These are phyloP conservation scores for Probaryconus sp. DNA, from an alignment of 1,140 invertebrate genomes.

Conservation along the genomic window DNA sequence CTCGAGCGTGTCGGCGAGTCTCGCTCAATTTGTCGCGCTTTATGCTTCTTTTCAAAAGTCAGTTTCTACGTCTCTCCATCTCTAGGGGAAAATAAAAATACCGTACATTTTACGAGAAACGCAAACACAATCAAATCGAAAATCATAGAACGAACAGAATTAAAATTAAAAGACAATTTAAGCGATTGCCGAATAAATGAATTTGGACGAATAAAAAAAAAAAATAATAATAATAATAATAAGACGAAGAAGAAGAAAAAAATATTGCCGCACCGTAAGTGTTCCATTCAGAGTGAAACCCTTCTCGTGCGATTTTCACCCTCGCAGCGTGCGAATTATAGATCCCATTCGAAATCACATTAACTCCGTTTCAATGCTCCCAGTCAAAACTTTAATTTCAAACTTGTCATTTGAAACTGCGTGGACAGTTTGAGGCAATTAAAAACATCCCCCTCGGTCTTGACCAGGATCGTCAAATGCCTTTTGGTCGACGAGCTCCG, in stretches of 20 bases:
- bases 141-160: no score
- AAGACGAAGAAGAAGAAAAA: not conserved
- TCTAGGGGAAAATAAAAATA: no score
- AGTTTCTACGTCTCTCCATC: conserved; percentile 3
- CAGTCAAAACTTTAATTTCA: conserved; percentile 77
- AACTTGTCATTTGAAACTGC: no score
- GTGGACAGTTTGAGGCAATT: conserved; percentile 46
- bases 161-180: no score
- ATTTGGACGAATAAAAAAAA: no score
- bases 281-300: no score
- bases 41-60: conserved; percentile 19
- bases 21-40: conserved; percentile 60
- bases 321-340: conserved; percentile 12
- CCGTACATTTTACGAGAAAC: no score
- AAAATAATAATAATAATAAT: no score
- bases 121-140: no score
- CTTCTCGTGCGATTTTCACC: conserved; percentile 14
- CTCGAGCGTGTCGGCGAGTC: conserved; percentile 52
- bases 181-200: no score
- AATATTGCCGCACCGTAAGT: conserved; percentile 17
- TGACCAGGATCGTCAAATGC: conserved; percentile 12
- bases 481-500: not conserved
- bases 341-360: conserved; percentile 72
- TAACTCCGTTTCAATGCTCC: conserved; percentile 72
- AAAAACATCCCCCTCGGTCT: conserved; percentile 35